Conservation (phyloP, 2,797 vertebrate genomes). For the Huso huso region DNA sequence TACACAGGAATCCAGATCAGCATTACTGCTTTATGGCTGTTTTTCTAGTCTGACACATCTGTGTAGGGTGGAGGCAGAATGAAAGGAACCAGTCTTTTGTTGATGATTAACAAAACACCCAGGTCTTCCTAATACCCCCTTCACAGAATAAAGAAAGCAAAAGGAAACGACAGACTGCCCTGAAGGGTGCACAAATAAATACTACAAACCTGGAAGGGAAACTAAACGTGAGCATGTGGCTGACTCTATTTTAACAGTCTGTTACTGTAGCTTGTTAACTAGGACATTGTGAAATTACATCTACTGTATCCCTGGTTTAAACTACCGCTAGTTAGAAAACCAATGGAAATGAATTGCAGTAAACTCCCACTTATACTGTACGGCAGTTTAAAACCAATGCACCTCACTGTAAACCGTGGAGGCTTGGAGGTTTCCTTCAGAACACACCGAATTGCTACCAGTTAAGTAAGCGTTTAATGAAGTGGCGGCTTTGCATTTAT, state of each 20-base stretch:
- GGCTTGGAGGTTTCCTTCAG: neutral
- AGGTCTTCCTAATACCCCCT: neutral
- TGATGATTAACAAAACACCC: neutral
- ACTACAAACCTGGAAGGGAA: neutral
- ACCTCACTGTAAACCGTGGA: too few species aligned
- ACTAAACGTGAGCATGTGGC: neutral
- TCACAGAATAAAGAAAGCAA: neutral
- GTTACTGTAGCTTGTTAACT: neutral
- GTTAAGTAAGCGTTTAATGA: neutral
- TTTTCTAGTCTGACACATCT: neutral
- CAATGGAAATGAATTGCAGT: too few species aligned
- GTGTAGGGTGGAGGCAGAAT: neutral
- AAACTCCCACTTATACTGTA: too few species aligned
- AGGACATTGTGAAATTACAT: neutral
- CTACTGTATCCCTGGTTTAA: too few species aligned
- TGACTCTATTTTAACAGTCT: neutral
- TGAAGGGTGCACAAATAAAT: neutral
- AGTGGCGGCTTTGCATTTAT: neutral
- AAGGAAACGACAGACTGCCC: neutral
- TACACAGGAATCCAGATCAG: too few species aligned
- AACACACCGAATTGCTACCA: neutral
- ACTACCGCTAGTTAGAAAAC: too few species aligned
- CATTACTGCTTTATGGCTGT: neutral
- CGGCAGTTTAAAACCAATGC: too few species aligned
- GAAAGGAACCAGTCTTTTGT: neutral